Evolutionary conservation across 1,140 invertebrate genomes (phyloP).

Genomic region (Drosophila kikkawai): DNA sequence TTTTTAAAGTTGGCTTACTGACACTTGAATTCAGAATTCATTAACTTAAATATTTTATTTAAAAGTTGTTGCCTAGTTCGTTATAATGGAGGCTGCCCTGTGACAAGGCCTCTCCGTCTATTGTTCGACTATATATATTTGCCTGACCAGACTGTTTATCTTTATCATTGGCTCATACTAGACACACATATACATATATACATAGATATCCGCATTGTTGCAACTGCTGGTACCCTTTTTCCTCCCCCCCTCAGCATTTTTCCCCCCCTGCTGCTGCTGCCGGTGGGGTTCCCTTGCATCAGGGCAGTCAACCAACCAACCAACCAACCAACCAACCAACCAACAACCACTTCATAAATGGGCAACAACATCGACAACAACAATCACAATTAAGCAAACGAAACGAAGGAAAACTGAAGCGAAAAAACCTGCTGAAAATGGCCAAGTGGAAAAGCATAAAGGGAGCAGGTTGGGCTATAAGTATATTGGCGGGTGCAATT

Average conservation of each 20-base stretch:
- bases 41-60: no score
- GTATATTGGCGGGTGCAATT: constrained; percentile 37
- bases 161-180: constrained; percentile 45
- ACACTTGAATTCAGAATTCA: neutral
- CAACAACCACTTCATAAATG: constrained; percentile 67
- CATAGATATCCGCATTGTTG: constrained; percentile 54
- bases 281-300: constrained; percentile 50
- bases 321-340: neutral
- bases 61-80: neutral
- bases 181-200: neutral
- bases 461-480: constrained; percentile 24
- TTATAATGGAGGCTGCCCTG: neutral
- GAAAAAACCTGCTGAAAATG: constrained; percentile 52
- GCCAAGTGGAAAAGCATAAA: constrained; percentile 23
- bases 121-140: constrained; percentile 40
- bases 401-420: constrained; percentile 24
- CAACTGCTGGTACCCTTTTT: constrained; percentile 23
- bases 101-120: constrained; percentile 18
- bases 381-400: constrained; percentile 71
- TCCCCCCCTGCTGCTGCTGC: neutral
- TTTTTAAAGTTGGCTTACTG: no score
- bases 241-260: neutral
- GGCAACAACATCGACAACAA: constrained; percentile 53
- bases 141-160: constrained; percentile 56
- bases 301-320: constrained; percentile 56